Evolutionary conservation across 2,888 invertebrate genomes (phyloP).

Genomic region (Limnephilus marmoratus): DNA sequence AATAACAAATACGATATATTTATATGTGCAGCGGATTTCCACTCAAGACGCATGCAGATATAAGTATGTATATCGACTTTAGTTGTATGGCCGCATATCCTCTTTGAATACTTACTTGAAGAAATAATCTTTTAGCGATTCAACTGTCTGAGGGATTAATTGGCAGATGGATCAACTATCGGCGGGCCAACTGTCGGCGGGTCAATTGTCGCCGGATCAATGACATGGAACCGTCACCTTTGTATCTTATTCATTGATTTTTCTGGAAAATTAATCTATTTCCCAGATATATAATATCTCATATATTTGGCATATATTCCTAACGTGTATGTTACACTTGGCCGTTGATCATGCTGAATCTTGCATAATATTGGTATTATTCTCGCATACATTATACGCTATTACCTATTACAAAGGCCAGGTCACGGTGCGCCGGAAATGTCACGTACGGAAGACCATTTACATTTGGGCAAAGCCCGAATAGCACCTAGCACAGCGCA

Average conservation of each 20-base stretch:
- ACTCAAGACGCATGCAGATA: too few relatives aligned
- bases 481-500: constrained; percentile 20
- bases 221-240: too few relatives aligned
- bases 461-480: constrained; percentile 54
- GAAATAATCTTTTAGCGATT: too few relatives aligned
- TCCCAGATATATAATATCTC: not conserved
- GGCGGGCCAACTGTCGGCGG: too few relatives aligned
- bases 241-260: not conserved
- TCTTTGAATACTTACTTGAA: too few relatives aligned
- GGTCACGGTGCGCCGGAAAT: constrained; percentile 50
- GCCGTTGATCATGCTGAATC: not conserved
- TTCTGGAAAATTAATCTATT: not conserved
- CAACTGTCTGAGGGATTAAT: too few relatives aligned
- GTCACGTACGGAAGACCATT: constrained; percentile 58
- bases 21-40: too few relatives aligned
- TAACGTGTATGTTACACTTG: not conserved
- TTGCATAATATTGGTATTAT: not conserved
- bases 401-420: constrained; percentile 33
- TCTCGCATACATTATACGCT: not conserved
- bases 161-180: too few relatives aligned
- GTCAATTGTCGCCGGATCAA: too few relatives aligned
- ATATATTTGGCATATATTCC: not conserved
- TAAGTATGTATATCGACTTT: too few relatives aligned
- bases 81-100: too few relatives aligned
- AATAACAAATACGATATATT: too few relatives aligned